phyloP scores from a whole-genome alignment of 1,140 invertebrate species.

The Neocloeon triangulifer region DNA sequence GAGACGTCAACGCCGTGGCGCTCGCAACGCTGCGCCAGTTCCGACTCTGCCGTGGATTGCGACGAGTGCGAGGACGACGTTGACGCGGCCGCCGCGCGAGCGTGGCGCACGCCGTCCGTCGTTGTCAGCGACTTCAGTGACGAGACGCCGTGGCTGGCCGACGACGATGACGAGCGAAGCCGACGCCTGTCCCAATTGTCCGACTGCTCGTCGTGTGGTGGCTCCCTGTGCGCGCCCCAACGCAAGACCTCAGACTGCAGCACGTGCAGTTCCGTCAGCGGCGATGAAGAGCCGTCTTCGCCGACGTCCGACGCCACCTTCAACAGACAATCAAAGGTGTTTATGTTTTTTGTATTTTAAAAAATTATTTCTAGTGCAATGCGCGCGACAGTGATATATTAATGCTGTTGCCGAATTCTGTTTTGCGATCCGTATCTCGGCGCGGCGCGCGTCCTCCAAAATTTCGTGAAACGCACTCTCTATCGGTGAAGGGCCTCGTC shows the following conservation, averaged over 20 bases:
- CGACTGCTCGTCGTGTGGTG: slow-evolving; percentile 6
- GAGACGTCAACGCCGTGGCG: not conserved
- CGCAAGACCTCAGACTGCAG: slow-evolving; percentile 39
- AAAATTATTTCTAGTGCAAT: no score
- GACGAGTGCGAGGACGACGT: slow-evolving; percentile 25
- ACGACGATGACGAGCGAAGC: not conserved
- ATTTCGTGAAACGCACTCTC: no score
- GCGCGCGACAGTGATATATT: not conserved
- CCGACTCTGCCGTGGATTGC: slow-evolving; percentile 23
- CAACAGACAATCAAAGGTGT: not conserved
- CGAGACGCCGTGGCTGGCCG: slow-evolving; percentile 18
- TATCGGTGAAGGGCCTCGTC: no score
- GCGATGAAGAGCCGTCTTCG: slow-evolving; percentile 35
- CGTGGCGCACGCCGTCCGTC: slow-evolving; percentile 50
- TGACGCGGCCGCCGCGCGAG: slow-evolving; percentile 11
- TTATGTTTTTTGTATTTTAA: not conserved
- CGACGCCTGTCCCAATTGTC: slow-evolving; percentile 1
- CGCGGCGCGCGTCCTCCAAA: no score
- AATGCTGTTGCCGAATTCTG: not conserved
- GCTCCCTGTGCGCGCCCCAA: slow-evolving; percentile 16
- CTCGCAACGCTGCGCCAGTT: slow-evolving; percentile 19
- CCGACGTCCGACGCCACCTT: no score
- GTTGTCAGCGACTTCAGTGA: slow-evolving; percentile 67
- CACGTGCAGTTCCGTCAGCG: slow-evolving; percentile 34
- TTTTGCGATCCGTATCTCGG: no score